Conservation (phyloP, 2,888 invertebrate genomes). For the Amiota minor region DNA sequence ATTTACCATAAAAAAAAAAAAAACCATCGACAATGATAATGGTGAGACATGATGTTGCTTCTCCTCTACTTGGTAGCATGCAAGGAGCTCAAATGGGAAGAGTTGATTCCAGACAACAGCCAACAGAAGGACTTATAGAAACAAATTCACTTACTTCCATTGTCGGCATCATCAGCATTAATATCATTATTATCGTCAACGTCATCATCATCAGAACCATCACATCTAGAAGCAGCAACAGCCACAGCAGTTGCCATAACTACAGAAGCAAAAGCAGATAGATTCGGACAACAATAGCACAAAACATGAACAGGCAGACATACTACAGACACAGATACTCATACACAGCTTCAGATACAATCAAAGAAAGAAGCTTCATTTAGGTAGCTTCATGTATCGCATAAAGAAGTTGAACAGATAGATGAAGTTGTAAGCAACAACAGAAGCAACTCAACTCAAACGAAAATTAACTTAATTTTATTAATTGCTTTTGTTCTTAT, state of each 20-base stretch:
- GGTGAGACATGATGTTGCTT: not conserved
- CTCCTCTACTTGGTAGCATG: not conserved
- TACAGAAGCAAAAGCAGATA: constrained; percentile 10
- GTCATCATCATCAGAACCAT: constrained; percentile 10
- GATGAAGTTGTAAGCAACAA: not conserved
- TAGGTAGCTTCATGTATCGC: constrained; percentile 7
- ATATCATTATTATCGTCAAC: not conserved
- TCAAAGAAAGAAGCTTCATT: constrained; percentile 21
- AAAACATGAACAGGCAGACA: not conserved
- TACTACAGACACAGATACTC: not conserved
- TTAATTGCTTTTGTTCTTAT: not conserved
- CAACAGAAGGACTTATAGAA: not conserved
- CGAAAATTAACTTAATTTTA: constrained; percentile 8
- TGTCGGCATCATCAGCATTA: not conserved
- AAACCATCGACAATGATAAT: not conserved
- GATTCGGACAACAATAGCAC: not conserved
- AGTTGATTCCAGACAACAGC: not conserved
- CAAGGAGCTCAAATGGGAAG: constrained; percentile 5
- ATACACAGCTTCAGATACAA: not conserved
- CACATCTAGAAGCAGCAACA: constrained; percentile 34
- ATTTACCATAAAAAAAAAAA: constrained; percentile 11
- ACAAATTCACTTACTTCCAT: too few relatives aligned
- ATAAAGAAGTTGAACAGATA: not conserved
- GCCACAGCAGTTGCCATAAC: not conserved
- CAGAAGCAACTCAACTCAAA: constrained; percentile 3